Evolutionary conservation across 2,113 vertebrate species (phyloP).

Genomic region (Podarcis cretensis): DNA sequence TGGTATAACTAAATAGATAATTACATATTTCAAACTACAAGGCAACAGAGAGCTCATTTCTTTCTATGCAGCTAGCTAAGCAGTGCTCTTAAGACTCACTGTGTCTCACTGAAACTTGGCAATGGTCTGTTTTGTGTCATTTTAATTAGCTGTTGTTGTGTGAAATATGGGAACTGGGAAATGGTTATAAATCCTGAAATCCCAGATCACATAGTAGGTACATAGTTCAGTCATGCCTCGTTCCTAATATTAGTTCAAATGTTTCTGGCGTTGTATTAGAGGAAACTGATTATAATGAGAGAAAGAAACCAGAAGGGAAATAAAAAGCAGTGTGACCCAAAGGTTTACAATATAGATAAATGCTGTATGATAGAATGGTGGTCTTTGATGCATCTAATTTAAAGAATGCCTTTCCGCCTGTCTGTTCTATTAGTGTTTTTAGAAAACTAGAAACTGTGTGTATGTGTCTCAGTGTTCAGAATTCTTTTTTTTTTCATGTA

Average conservation of each 20-base stretch:
- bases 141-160: slow-evolving; percentile 44
- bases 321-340: accelerated
- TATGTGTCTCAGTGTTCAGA: background rate
- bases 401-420: background rate
- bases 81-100: slow-evolving; percentile 25
- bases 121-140: slow-evolving; percentile 29
- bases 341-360: background rate
- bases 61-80: slow-evolving; percentile 30
- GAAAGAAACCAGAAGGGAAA: background rate
- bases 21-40: slow-evolving; percentile 38
- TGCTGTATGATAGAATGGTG: background rate
- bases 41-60: background rate
- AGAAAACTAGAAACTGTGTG: background rate
- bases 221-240: background rate
- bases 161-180: slow-evolving; percentile 33
- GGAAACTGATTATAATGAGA: background rate
- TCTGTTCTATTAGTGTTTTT: background rate
- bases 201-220: background rate
- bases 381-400: background rate
- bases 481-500: background rate
- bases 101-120: slow-evolving; percentile 36
- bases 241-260: background rate
- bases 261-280: slow-evolving; percentile 14
- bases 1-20: slow-evolving; percentile 9
- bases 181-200: slow-evolving; percentile 28